Evolutionary conservation across 2,113 vertebrate genomes (phyloP).

Genomic region (Actinemys pallida): DNA sequence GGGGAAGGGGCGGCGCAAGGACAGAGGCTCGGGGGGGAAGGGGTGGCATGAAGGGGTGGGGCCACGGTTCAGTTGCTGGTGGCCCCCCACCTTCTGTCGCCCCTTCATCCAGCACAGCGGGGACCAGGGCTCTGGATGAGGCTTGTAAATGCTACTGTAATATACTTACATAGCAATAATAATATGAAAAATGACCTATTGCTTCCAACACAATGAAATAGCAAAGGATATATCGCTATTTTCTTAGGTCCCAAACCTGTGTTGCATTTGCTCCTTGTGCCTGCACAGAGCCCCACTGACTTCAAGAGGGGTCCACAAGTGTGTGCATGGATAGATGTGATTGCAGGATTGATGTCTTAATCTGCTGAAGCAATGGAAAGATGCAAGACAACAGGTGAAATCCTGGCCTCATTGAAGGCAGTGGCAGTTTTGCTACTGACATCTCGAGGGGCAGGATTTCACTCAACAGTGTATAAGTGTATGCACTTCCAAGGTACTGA

Average conservation of each 20-base stretch:
- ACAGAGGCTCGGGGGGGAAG: too few species aligned
- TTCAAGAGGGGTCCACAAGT: background rate
- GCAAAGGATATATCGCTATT: background rate
- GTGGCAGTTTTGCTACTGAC: background rate
- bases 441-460: background rate
- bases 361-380: background rate
- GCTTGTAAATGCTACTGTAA: background rate
- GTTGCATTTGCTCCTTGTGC: background rate
- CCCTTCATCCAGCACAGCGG: background rate
- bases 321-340: background rate
- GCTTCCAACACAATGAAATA: background rate
- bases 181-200: background rate
- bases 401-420: background rate
- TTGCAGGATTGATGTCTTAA: background rate
- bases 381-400: background rate
- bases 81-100: too few species aligned
- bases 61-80: too few species aligned
- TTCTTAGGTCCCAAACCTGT: background rate
- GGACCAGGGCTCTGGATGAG: background rate
- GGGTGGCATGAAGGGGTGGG: too few species aligned
- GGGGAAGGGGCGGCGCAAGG: too few species aligned
- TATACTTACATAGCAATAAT: background rate
- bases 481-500: background rate
- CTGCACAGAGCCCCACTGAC: background rate
- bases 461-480: accelerated